A percentile compares a stretch with the other conserved stretches of the same genome.
These are phyloP conservation scores for Pteromalus puparum DNA, from an alignment of 1,140 invertebrate genomes.

Conservation along the genomic window DNA sequence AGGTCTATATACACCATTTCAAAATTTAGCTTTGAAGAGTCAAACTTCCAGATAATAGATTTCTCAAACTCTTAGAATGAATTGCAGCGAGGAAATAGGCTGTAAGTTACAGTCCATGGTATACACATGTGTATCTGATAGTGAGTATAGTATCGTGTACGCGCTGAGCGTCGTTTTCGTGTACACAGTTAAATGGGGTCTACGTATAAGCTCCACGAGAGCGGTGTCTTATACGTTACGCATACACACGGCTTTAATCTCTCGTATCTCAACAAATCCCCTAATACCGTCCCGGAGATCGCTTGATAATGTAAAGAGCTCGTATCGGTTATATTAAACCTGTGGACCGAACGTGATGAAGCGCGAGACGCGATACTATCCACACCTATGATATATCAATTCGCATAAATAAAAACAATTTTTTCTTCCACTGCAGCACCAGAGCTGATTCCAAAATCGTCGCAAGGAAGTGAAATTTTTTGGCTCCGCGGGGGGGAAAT, in stretches of 20 bases:
- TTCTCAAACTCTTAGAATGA: neutral
- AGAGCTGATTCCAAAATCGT: too few relatives aligned
- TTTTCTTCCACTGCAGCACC: too few relatives aligned
- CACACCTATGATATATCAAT: too few relatives aligned
- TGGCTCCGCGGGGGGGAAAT: too few relatives aligned
- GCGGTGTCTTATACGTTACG: slow-evolving; percentile 33
- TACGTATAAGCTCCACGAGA: slow-evolving; percentile 4
- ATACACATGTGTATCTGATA: neutral
- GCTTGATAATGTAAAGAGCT: slow-evolving; percentile 36
- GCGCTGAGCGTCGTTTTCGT: slow-evolving; percentile 25
- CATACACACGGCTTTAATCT: slow-evolving; percentile 37
- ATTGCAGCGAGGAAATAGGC: neutral
- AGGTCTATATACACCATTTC: too few relatives aligned
- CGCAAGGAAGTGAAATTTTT: too few relatives aligned
- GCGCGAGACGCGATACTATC: too few relatives aligned
- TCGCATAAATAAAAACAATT: too few relatives aligned
- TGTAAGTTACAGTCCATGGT: slow-evolving; percentile 11
- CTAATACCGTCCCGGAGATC: slow-evolving; percentile 23
- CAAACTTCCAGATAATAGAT: neutral
- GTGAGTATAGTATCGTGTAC: neutral
- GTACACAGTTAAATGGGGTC: slow-evolving; percentile 34
- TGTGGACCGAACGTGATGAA: slow-evolving; percentile 41
- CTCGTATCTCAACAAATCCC: slow-evolving; percentile 30
- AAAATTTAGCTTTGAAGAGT: too few relatives aligned
- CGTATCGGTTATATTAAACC: slow-evolving; percentile 31